Percentiles rank a stretch among this genome's conserved stretches.
phyloP scores from a whole-genome alignment of 2,113 vertebrate species.

The Castor canadensis region DNA sequence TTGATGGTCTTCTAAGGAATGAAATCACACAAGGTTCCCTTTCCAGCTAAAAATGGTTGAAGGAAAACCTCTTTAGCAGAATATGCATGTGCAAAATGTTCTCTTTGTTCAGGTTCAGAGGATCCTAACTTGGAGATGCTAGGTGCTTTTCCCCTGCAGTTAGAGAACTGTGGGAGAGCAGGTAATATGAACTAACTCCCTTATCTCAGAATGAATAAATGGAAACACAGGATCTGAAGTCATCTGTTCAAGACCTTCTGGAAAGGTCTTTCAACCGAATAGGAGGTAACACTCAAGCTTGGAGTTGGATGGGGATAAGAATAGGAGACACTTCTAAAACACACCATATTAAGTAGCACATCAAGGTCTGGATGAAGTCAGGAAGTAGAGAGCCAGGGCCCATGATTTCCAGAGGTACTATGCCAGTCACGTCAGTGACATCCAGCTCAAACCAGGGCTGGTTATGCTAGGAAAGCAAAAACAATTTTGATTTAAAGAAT shows the following conservation, averaged over 20 bases:
- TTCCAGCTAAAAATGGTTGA: neutral
- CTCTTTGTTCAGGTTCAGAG: neutral
- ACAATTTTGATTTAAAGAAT: too few relatives aligned
- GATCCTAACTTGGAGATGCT: neutral
- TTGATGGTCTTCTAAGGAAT: neutral
- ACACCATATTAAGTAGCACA: neutral
- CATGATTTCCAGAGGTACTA: too few relatives aligned
- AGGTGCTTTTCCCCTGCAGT: slow-evolving; percentile 4
- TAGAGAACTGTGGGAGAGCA: neutral
- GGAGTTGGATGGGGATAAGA: neutral
- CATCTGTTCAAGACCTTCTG: neutral
- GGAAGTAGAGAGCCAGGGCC: too few relatives aligned
- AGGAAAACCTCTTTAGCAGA: neutral
- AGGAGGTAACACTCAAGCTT: neutral
- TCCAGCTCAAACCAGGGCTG: too few relatives aligned
- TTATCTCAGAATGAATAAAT: slow-evolving; percentile 9
- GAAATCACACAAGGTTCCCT: neutral
- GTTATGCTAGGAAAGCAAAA: too few relatives aligned
- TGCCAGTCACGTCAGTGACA: too few relatives aligned
- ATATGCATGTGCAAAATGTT: neutral
- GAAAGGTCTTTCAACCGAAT: slow-evolving; percentile 16
- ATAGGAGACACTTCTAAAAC: neutral
- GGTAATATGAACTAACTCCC: neutral
- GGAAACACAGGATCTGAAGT: neutral
- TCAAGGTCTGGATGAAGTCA: too few relatives aligned